Conservation (phyloP, 2,888 invertebrate genomes). For the Standfussiana lucernea region DNA sequence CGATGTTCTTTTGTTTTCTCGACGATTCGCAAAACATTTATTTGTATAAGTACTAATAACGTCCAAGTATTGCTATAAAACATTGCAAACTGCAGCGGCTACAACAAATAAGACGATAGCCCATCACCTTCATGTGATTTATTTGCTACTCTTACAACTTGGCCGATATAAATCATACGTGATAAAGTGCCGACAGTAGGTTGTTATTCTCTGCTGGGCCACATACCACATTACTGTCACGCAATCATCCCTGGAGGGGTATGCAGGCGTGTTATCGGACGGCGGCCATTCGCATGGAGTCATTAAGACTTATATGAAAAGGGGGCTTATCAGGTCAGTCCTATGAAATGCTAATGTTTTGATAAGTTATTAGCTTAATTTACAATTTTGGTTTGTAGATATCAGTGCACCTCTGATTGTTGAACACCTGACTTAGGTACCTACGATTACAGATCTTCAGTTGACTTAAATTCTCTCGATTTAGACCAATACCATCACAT, state of each 20-base stretch:
- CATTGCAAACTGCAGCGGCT: conserved; percentile 32
- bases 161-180: conserved; percentile 49
- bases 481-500: not conserved
- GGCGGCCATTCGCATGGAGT: conserved; percentile 22
- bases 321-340: not conserved
- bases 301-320: conserved; percentile 19
- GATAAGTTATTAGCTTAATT: not conserved
- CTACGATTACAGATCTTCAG: not conserved
- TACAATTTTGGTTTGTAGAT: not conserved
- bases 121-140: conserved; percentile 51
- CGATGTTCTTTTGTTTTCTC: conserved; percentile 22
- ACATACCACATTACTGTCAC: conserved; percentile 45
- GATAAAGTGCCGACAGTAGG: conserved; percentile 57
- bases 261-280: conserved; percentile 32
- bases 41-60: not conserved
- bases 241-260: conserved; percentile 36
- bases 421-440: not conserved
- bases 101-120: conserved; percentile 54
- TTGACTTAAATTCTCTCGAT: not conserved
- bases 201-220: conserved; percentile 49
- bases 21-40: not conserved
- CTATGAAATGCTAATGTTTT: not conserved
- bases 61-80: conserved; percentile 7
- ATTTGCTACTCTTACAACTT: conserved; percentile 44
- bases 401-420: not conserved